Evolutionary conservation across 2,797 vertebrate genomes (phyloP).

Genomic region (Phylloscopus collybita): DNA sequence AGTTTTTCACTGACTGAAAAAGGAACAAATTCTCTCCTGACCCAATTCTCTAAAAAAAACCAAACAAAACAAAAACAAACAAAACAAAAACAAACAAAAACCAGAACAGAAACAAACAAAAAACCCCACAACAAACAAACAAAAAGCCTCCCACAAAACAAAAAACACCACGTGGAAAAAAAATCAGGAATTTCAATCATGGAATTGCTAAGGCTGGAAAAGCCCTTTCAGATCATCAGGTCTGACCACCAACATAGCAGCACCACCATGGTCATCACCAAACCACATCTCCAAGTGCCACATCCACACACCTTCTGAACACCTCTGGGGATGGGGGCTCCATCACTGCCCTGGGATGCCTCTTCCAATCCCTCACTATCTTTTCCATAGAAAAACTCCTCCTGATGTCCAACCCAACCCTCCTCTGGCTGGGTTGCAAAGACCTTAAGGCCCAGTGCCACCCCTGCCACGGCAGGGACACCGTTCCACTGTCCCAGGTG

Average conservation of each 20-base stretch:
- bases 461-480: neutral
- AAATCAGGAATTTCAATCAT: neutral
- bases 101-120: too few species aligned
- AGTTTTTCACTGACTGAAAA: neutral
- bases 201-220: neutral
- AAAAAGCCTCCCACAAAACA: neutral
- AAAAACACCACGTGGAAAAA: neutral
- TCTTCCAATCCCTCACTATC: neutral
- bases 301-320: rapidly evolving
- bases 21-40: neutral
- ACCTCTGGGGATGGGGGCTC: neutral
- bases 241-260: neutral
- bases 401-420: neutral
- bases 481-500: neutral
- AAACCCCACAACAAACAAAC: too few species aligned
- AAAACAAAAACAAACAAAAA: too few species aligned
- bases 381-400: neutral
- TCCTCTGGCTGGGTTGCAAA: neutral
- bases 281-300: neutral
- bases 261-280: neutral
- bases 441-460: neutral
- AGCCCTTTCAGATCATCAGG: neutral
- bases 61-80: too few species aligned
- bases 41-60: neutral
- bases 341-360: neutral